phyloP scores from a whole-genome alignment of 1,140 invertebrate species.

The Heliconius hewitsoni region DNA sequence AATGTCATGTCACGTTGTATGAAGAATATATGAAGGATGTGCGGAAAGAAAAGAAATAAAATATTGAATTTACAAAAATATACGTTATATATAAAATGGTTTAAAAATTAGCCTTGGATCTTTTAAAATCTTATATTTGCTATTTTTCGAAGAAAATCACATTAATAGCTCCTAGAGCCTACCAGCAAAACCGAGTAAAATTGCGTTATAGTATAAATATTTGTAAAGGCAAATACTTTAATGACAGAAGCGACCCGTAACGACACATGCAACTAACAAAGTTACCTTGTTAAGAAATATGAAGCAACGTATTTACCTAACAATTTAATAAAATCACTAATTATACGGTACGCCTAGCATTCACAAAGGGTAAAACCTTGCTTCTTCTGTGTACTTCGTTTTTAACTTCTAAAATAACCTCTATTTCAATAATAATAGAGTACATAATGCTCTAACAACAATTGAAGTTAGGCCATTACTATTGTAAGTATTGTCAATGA shows the following conservation, averaged over 20 bases:
- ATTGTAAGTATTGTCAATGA: conserved; percentile 51
- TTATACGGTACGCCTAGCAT: conserved; percentile 72
- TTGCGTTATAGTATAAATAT: conserved; percentile 31
- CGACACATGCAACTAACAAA: conserved; percentile 42
- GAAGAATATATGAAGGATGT: too few relatives aligned
- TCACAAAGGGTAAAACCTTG: conserved; percentile 67
- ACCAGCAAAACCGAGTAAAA: conserved; percentile 5
- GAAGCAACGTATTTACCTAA: conserved; percentile 66
- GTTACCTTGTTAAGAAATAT: conserved; percentile 48
- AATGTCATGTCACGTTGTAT: too few relatives aligned
- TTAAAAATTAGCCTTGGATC: not conserved
- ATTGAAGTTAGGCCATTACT: conserved; percentile 43
- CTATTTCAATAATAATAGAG: not conserved
- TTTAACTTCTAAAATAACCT: conserved; percentile 35
- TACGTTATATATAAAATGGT: too few relatives aligned
- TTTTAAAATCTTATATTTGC: not conserved
- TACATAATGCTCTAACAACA: conserved; percentile 32
- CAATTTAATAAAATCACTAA: conserved; percentile 78
- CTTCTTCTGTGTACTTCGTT: conserved; percentile 42
- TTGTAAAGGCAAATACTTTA: conserved; percentile 36
- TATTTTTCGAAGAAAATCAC: not conserved
- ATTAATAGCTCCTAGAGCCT: not conserved
- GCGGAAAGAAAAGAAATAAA: too few relatives aligned
- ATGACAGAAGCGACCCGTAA: conserved; percentile 33
- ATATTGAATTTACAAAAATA: too few relatives aligned